A percentile compares a stretch with the other conserved stretches of the same genome.
Conservation (phyloP, 2,113 vertebrate genomes). For the Leucosticte australis region DNA sequence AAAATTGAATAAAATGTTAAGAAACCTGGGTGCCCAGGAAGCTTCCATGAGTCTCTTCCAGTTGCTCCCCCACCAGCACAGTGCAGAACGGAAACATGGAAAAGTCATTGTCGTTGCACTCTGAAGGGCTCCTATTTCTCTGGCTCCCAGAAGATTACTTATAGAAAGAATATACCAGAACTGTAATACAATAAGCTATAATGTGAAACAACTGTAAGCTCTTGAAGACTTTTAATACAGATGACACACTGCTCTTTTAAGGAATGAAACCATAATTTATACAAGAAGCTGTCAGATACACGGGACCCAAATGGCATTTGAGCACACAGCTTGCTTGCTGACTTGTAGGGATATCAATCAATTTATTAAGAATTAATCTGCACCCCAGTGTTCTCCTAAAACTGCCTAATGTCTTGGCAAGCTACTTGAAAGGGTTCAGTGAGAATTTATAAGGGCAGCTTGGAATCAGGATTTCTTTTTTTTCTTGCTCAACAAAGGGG, state of each 20-base stretch:
- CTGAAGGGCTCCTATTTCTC: slow-evolving; percentile 28
- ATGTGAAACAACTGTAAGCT: slow-evolving; percentile 65
- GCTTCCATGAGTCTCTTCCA: neutral
- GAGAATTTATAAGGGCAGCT: slow-evolving; percentile 71
- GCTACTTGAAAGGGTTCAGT: slow-evolving; percentile 74
- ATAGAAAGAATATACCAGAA: slow-evolving; percentile 48
- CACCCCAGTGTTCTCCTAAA: slow-evolving; percentile 69
- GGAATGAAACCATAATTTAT: slow-evolving; percentile 44
- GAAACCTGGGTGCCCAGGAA: neutral
- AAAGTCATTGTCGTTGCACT: slow-evolving; percentile 15
- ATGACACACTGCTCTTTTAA: slow-evolving; percentile 28
- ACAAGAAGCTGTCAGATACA: slow-evolving; percentile 24
- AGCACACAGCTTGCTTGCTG: slow-evolving; percentile 33
- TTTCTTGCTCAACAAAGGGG: slow-evolving; percentile 69
- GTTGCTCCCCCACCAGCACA: neutral
- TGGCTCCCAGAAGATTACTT: slow-evolving; percentile 51
- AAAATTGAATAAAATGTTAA: neutral
- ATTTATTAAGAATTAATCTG: slow-evolving; percentile 74
- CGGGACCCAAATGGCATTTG: slow-evolving; percentile 21
- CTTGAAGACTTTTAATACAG: slow-evolving; percentile 26
- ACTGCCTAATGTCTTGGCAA: slow-evolving; percentile 74
- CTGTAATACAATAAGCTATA: slow-evolving; percentile 61
- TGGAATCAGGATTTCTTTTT: slow-evolving; percentile 54
- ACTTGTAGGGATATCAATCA: slow-evolving; percentile 71
- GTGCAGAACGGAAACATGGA: slow-evolving; percentile 36